These are phyloP conservation scores for Romanogobio albipinnatus DNA, from an alignment of 2,113 vertebrate species.

Conservation along the genomic window DNA sequence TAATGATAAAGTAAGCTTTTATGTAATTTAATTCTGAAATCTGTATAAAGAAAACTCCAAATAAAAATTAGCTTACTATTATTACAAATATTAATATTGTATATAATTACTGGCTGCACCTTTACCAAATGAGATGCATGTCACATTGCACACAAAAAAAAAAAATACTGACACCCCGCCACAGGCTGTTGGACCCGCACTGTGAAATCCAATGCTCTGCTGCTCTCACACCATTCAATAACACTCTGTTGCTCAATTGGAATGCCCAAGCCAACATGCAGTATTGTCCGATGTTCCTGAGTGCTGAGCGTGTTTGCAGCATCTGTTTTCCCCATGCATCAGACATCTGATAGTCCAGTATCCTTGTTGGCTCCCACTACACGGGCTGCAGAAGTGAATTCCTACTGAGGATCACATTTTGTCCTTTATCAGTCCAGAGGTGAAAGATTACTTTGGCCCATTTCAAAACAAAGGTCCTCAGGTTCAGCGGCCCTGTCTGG, in stretches of 20 bases:
- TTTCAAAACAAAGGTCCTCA: slow-evolving; percentile 16
- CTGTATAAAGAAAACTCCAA: neutral
- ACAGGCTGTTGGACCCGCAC: neutral
- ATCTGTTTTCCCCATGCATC: neutral
- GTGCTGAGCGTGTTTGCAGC: neutral
- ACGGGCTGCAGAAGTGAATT: neutral
- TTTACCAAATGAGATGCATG: slow-evolving; percentile 15
- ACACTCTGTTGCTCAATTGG: neutral
- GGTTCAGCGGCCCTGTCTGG: slow-evolving; percentile 1
- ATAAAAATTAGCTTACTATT: neutral
- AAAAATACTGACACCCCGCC: neutral
- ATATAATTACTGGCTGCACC: slow-evolving; percentile 5
- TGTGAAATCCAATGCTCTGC: neutral
- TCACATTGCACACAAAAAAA: slow-evolving; percentile 15
- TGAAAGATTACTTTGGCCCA: slow-evolving; percentile 2
- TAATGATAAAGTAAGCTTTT: neutral
- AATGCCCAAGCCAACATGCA: neutral
- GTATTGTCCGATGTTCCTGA: neutral
- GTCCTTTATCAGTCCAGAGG: neutral
- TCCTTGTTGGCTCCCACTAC: neutral
- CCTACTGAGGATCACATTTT: slow-evolving; percentile 17
- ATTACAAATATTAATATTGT: neutral
- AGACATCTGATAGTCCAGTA: slow-evolving; percentile 10
- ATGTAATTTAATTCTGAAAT: neutral
- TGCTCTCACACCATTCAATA: slow-evolving; percentile 7